Percentiles rank a stretch among this genome's conserved stretches.
phyloP scores from a whole-genome alignment of 2,113 vertebrate species.

The Proterorhinus semilunaris region DNA sequence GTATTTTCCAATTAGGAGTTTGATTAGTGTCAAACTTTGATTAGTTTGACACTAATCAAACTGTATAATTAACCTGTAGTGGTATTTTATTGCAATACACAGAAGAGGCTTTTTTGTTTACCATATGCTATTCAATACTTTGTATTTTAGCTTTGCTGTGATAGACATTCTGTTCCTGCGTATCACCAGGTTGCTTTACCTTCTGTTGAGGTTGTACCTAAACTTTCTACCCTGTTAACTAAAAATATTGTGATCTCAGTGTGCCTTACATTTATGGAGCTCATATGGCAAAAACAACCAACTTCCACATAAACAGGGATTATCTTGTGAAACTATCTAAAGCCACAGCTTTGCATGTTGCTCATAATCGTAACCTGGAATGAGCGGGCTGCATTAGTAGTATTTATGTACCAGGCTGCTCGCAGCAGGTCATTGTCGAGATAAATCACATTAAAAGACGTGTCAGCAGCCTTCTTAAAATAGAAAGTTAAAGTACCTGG shows the following conservation, averaged over 20 bases:
- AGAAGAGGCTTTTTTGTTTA: neutral
- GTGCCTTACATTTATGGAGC: neutral
- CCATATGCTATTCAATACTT: too few species aligned
- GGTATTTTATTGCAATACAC: neutral
- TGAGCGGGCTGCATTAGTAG: conserved; percentile 46
- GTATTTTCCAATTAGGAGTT: neutral
- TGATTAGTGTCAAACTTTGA: too few species aligned
- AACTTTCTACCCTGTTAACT: neutral
- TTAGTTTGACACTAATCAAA: neutral
- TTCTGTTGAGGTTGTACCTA: too few species aligned
- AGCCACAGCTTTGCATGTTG: conserved; percentile 14
- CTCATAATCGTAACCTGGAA: conserved; percentile 43
- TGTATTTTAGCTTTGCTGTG: too few species aligned
- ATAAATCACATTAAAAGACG: conserved; percentile 72
- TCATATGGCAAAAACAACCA: neutral
- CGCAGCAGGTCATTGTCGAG: conserved; percentile 48
- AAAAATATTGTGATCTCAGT: neutral
- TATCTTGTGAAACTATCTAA: neutral
- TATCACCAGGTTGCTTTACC: too few species aligned
- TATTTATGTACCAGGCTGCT: conserved; percentile 69
- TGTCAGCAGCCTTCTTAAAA: conserved; percentile 69
- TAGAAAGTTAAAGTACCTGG: conserved; percentile 66
- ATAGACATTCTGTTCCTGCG: too few species aligned
- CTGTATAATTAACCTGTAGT: too few species aligned
- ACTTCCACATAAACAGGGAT: neutral